These are phyloP conservation scores for Tachysurus vachellii DNA, from an alignment of 2,113 vertebrate species.

Conservation along the genomic window DNA sequence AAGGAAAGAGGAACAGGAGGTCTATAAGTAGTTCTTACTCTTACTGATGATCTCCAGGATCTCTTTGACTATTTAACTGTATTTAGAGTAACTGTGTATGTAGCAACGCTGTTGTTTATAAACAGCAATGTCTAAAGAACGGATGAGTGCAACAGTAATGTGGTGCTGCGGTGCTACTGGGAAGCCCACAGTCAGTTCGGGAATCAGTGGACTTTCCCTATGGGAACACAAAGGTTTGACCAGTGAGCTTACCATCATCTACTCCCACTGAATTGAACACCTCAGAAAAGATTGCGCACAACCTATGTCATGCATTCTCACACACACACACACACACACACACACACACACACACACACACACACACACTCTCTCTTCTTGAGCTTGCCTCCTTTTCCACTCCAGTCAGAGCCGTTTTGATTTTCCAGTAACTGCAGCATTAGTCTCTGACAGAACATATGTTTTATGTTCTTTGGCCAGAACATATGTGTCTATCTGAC, in stretches of 20 bases:
- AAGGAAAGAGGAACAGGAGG: background rate
- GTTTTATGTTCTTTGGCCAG: background rate
- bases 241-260: slow-evolving; percentile 47
- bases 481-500: slow-evolving; percentile 25
- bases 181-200: slow-evolving; percentile 39
- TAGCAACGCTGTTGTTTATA: slow-evolving; percentile 56
- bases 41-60: background rate
- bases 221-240: slow-evolving; percentile 32
- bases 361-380: slow-evolving; percentile 17
- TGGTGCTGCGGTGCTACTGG: slow-evolving; percentile 34
- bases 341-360: slow-evolving; percentile 15
- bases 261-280: slow-evolving; percentile 32
- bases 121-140: slow-evolving; percentile 42
- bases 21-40: background rate
- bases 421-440: slow-evolving; percentile 25
- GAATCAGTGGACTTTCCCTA: slow-evolving; percentile 23
- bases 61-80: slow-evolving; percentile 4
- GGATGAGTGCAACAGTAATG: slow-evolving; percentile 39
- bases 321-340: slow-evolving; percentile 2
- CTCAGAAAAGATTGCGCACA: slow-evolving; percentile 6
- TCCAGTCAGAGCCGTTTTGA: slow-evolving; percentile 24
- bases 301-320: slow-evolving; percentile 16
- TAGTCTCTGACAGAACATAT: slow-evolving; percentile 20
- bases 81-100: slow-evolving; percentile 27
- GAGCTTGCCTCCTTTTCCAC: slow-evolving; percentile 12